Base-by-base conservation (phyloP, 2,888 invertebrate genomes). In the Ariolimax columbianus region DNA sequence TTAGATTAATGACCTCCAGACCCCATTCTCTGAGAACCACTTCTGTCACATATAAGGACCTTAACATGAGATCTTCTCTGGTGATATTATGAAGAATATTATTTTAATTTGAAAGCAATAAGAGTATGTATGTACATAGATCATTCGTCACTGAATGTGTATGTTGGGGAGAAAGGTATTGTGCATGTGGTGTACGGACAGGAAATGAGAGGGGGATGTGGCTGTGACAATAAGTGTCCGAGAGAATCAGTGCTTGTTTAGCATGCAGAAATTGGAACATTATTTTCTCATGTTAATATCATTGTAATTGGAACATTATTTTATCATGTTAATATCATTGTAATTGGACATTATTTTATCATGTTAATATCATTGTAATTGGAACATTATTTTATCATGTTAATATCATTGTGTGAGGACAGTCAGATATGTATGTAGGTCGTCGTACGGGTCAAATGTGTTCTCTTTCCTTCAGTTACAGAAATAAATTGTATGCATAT, bases 391-490 rank as follows among this genome's bases (percentile, higher is more conserved):
- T n/a, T 63, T n/a, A 26, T n/a, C 26, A 63, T 63, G n/a, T 63
- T 63, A 14, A 63, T 63, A 63, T 63, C n/a, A 63, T n/a, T 63
- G 59, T 66, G 47, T 43, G 30, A 63, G 63, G n/a, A 78, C 33
- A 7, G 38, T 30, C 38, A 59, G 78, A 66, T 59, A 40, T 78
- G 78, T 66, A 66, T 78, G 78, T 66, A 78, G 66, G 78, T 40
- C 38, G 78, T 40, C 38, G 78, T 78, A 78, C 78, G 78, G 78
- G 78, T 78, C 78, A 78, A 78, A 78, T 36, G 19, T 66, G 59
- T 78, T 78, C 38, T 59, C 38, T 78, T 78, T 66, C 78, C 19
- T 78, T 78, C 38, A 78, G 9, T 78, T 63, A 66, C 43, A 19
- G 1, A n/a, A 66, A 78, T 78, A 66, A 78, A 66, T 66, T 78